phyloP scores from a whole-genome alignment of 2,797 vertebrate genomes.

The Sphenopsis melanotis region DNA sequence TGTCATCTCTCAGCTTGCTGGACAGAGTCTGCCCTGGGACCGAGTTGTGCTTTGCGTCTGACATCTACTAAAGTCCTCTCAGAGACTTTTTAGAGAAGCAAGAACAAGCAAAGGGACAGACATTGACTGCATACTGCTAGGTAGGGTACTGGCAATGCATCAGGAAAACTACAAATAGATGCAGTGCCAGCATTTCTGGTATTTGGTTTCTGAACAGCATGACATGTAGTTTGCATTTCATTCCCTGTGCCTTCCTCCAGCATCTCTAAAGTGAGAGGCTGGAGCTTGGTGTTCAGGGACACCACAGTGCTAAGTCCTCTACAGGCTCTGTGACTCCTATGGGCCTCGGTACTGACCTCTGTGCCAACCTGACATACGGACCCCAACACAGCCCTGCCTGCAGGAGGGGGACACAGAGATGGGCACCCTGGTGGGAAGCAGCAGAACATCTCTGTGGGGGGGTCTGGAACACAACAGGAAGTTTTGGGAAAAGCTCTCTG shows the following conservation, averaged over 20 bases:
- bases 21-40: not conserved
- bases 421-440: not conserved
- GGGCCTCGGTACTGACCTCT: rapidly evolving
- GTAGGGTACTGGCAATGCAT: rapidly evolving
- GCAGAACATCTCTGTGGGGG: not conserved
- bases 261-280: not conserved
- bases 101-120: not conserved
- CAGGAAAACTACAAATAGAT: not conserved
- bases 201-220: not conserved
- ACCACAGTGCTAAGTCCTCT: not conserved
- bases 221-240: not conserved
- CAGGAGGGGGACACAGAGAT: not conserved
- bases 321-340: not conserved
- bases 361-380: rapidly evolving
- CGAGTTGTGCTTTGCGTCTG: not conserved
- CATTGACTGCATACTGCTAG: not conserved
- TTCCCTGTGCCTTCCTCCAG: not conserved
- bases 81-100: not conserved
- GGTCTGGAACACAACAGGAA: not conserved
- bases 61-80: not conserved
- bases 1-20: not conserved
- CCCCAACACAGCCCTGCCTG: not conserved
- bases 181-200: not conserved
- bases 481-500: not conserved
- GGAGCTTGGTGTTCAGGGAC: not conserved